These are phyloP conservation scores for Petrophora chlorosata DNA, from an alignment of 2,888 invertebrate species.

Conservation along the genomic window DNA sequence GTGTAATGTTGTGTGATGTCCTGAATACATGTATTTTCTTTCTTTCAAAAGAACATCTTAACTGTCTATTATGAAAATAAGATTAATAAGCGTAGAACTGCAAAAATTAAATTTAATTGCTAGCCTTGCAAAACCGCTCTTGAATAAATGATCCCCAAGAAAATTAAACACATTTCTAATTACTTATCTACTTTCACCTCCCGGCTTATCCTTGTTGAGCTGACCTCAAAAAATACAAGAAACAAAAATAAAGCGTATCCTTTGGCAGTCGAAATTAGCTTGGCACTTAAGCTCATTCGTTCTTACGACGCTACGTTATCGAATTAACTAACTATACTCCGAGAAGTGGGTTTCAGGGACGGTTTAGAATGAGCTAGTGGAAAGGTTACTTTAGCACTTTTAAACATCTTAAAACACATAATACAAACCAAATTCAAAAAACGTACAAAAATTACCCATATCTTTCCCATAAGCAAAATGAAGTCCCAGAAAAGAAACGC, in stretches of 20 bases:
- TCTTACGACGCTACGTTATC: constrained; percentile 38
- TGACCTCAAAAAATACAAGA: constrained; percentile 26
- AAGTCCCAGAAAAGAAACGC: too few relatives aligned
- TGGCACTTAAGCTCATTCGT: constrained; percentile 40
- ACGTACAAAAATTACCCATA: too few relatives aligned
- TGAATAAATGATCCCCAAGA: too few relatives aligned
- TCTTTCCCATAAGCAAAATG: too few relatives aligned
- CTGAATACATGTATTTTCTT: too few relatives aligned
- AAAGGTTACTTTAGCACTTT: too few relatives aligned
- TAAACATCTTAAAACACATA: too few relatives aligned
- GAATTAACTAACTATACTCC: constrained; percentile 47
- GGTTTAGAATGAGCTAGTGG: neutral
- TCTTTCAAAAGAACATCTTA: too few relatives aligned
- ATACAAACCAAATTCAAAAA: too few relatives aligned
- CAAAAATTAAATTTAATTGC: neutral
- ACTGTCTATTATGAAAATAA: too few relatives aligned
- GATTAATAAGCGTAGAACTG: neutral
- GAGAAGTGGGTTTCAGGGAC: constrained; percentile 28
- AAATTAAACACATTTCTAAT: constrained; percentile 6
- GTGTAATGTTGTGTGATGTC: too few relatives aligned
- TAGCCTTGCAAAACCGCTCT: too few relatives aligned
- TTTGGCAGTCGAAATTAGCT: constrained; percentile 32
- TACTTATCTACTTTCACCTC: neutral
- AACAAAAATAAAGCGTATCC: constrained; percentile 21
- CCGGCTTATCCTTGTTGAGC: neutral